Evolutionary conservation across 2,797 vertebrate species (phyloP).

Genomic region (Syndactyla subalaris): DNA sequence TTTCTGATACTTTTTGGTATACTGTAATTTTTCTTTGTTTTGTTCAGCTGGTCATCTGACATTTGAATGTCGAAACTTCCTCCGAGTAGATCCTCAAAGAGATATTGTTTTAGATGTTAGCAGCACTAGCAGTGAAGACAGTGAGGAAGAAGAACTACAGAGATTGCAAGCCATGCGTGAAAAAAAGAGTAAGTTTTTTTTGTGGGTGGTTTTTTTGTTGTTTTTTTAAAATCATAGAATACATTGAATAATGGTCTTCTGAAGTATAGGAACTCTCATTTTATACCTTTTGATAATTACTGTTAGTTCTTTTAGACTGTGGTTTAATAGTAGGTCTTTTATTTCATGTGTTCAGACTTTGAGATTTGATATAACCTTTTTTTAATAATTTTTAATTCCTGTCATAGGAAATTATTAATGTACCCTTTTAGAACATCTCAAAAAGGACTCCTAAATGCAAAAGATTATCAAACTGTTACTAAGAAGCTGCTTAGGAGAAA

Average conservation of each 20-base stretch:
- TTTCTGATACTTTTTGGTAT: neutral
- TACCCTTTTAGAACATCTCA: neutral
- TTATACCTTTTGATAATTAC: neutral
- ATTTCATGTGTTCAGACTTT: neutral
- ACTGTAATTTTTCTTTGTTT: neutral
- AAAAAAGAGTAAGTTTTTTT: conserved; percentile 74
- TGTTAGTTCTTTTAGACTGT: neutral
- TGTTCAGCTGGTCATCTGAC: conserved; percentile 93
- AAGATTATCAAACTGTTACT: neutral
- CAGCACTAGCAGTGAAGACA: conserved; percentile 97
- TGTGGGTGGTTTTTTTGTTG: neutral
- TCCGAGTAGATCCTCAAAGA: conserved; percentile 94
- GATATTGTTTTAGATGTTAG: conserved; percentile 98
- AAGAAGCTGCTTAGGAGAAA: neutral
- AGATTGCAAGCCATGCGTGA: conserved; percentile 76
- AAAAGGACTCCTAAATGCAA: neutral
- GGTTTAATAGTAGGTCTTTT: neutral
- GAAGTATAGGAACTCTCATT: neutral
- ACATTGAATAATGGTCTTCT: neutral
- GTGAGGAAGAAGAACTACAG: conserved; percentile 85
- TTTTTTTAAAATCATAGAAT: neutral
- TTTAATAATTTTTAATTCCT: neutral
- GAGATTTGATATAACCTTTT: neutral
- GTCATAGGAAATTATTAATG: neutral
- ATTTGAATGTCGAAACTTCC: conserved; percentile 97